A percentile compares a stretch with the other conserved stretches of the same genome.
These are phyloP conservation scores for Dasysyrphus albostriatus DNA, from an alignment of 2,888 invertebrate genomes.

Conservation along the genomic window DNA sequence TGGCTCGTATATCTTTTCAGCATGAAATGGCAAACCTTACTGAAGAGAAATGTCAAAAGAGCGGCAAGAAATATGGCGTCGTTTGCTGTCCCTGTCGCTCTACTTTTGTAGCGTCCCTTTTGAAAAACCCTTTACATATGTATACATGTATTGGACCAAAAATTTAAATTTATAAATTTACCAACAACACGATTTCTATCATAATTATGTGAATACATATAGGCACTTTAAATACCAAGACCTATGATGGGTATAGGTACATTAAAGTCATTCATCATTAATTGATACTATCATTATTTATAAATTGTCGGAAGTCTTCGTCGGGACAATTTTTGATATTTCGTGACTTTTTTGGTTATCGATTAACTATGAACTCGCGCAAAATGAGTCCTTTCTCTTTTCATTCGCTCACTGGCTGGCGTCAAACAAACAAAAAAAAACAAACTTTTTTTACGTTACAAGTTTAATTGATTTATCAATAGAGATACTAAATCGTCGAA, in stretches of 20 bases:
- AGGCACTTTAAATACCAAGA: neutral
- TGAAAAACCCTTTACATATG: no score
- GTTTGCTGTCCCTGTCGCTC: no score
- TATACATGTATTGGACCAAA: no score
- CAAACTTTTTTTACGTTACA: constrained; percentile 9
- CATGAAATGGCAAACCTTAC: no score
- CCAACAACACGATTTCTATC: neutral
- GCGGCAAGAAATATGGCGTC: no score
- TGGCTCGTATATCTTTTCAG: no score
- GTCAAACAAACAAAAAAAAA: constrained; percentile 7
- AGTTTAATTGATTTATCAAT: constrained; percentile 62
- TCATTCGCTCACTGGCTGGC: neutral
- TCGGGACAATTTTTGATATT: constrained; percentile 24
- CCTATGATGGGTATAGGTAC: neutral
- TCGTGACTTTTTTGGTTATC: constrained; percentile 42
- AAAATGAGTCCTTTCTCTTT: constrained; percentile 41
- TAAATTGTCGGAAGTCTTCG: constrained; percentile 23
- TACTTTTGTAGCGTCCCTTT: no score
- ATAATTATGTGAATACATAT: neutral
- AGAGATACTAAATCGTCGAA: constrained; percentile 7
- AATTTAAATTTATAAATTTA: no score
- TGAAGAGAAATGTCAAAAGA: no score
- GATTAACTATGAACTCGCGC: neutral
- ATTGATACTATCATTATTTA: constrained; percentile 21
- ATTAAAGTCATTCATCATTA: neutral